Evolutionary conservation across 2,888 invertebrate genomes (phyloP), one percentile per base, ranked within the genome.

Genomic region (Catocala nupta): DNA sequence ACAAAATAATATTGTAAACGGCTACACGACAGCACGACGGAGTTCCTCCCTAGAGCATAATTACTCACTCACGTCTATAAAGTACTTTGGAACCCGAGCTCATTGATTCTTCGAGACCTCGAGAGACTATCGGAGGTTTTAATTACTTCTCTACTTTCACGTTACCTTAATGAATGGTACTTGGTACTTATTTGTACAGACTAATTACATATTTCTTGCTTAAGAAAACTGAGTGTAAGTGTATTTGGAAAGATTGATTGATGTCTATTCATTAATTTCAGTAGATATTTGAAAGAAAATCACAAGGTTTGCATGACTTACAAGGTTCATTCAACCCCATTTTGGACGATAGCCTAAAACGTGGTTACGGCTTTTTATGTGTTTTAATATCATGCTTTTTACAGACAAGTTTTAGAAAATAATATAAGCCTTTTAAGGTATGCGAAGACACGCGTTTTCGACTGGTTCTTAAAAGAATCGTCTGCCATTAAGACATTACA

Each of bases 401-500:
- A 8, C 7, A 33, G 10, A 36, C 13, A 10, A 52, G 39, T 48
- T 39, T n/a, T 39, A 39, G 8, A 39, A 8, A 2, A 39, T 39
- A 12, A 16, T 13, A 16, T 47, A 47, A 16, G 13, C 9, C 47
- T 16, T 47, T 10, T 45, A 47, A 47, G 16, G 36, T 8, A 16
- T 9, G 16, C 48, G 34, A 53, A 59, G 57, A 50, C 63, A 60
- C 44, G 72, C 63, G 66, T 59, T 57, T 52, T 62, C 59, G 16
- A 47, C 9, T 39, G 36, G 16, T 9, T 16, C 47, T 54, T 12
- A 43, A 36, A 51, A 36, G 47, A 33, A 58, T 71, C 36, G 56
- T 13, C 68, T 75, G 76, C 60, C 76, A 68, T 64, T 68, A 51
- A 68, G 54, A 62, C 33, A 43, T 54, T 48, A 50, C 33, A 50